phyloP scores from a whole-genome alignment of 2,888 invertebrate species.

The Troides aeacus region DNA sequence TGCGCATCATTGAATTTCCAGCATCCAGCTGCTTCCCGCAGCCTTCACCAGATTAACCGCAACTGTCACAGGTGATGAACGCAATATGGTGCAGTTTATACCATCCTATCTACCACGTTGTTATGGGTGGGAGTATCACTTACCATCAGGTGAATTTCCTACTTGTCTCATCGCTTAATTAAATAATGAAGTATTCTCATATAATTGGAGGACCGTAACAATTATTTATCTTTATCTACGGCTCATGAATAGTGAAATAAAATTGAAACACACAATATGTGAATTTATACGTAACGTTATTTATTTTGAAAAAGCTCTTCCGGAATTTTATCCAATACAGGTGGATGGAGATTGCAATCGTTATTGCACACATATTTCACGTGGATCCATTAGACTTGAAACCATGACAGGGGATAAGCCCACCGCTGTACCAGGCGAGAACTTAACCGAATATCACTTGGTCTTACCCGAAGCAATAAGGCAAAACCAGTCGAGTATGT shows the following conservation, averaged over 20 bases:
- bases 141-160: too few relatives aligned
- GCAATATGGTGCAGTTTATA: too few relatives aligned
- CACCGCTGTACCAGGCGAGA: neutral
- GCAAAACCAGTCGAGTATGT: too few relatives aligned
- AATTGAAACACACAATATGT: neutral
- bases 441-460: neutral
- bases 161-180: neutral
- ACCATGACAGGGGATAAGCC: slow-evolving; percentile 3
- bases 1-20: too few relatives aligned
- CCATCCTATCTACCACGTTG: too few relatives aligned
- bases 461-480: neutral
- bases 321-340: neutral
- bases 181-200: neutral
- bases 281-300: neutral
- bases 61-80: too few relatives aligned
- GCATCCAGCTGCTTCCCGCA: too few relatives aligned
- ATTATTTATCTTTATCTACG: neutral
- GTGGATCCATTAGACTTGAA: neutral
- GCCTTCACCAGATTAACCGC: too few relatives aligned
- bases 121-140: too few relatives aligned
- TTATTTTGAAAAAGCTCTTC: neutral
- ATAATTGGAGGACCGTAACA: neutral
- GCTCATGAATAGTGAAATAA: neutral
- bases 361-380: slow-evolving; percentile 3
- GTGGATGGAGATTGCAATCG: neutral